phyloP scores from a whole-genome alignment of 2,113 vertebrate species.

The Stercorarius parasiticus region DNA sequence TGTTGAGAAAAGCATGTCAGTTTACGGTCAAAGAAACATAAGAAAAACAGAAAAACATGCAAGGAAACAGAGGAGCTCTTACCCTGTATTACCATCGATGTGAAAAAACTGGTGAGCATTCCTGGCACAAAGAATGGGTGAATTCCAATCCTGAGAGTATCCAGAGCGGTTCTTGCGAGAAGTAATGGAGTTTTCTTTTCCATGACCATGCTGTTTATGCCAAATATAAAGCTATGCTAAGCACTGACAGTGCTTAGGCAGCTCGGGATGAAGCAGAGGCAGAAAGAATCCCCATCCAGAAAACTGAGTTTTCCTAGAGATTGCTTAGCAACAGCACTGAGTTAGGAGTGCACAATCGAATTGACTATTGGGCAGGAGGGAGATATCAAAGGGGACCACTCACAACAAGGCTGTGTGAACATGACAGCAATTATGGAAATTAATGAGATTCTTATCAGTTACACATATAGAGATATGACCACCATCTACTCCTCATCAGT shows the following conservation, averaged over 20 bases:
- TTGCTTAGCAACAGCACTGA: background rate
- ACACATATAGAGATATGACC: background rate
- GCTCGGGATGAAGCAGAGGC: background rate
- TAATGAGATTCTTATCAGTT: background rate
- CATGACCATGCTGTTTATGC: background rate
- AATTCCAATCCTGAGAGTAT: background rate
- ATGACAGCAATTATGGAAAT: background rate
- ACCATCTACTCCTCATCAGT: background rate
- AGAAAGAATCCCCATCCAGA: background rate
- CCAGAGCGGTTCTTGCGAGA: background rate
- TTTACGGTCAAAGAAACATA: background rate
- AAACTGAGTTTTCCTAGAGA: background rate
- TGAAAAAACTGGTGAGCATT: background rate
- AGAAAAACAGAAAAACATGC: background rate
- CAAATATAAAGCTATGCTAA: background rate
- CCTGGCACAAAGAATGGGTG: background rate
- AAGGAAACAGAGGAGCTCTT: background rate
- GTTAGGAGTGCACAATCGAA: background rate
- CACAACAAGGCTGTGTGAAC: background rate
- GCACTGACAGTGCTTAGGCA: background rate
- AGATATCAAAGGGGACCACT: background rate
- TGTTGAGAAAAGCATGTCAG: background rate
- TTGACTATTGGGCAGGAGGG: background rate
- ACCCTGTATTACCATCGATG: background rate
- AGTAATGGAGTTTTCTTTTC: background rate